Evolutionary conservation across 2,113 vertebrate genomes (phyloP), one percentile per base, ranked within the genome.

Genomic region (Paralichthys olivaceus): DNA sequence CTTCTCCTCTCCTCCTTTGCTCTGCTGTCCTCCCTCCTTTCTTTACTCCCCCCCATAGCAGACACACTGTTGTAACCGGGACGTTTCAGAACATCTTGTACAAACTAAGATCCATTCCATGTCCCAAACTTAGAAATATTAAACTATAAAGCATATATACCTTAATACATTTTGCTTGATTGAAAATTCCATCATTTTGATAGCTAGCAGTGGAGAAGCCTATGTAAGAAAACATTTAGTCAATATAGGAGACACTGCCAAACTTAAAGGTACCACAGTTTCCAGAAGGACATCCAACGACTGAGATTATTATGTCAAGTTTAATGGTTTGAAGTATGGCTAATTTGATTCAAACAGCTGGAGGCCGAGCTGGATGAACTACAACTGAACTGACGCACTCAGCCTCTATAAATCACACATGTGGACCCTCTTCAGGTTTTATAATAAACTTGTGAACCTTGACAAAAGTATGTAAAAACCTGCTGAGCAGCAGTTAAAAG

Each of bases 391-490:
- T 11, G 49, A 77, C 82, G 53, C 75, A 53, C 40, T 1, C 4
- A 62, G 32, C 43, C 19, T 45, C 61, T 72, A 79, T 84, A 87
- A 85, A 90, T 82, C 81, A 58, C 62, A 80, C 80, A 55, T 51
- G 45, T 79, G 72, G 61, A 63, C 34, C 40, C 58, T 71, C 62
- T 79, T 81, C 43, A 66, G 29, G 40, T 77, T 75, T 85, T 82
- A 82, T 60, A 81, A 87, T 82, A 72, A 86, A 82, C 81, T 69
- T 82, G 75, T 86, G 79, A 86, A 80, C 60, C 72, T 69, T 80
- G 72, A 87, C 66, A 72, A 78, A 84, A 59, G 67, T 77, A 79
- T 75, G 75, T 81, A 74, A 69, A 80, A 77, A 13, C 66, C 84
- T 63, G 74, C 77, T 68, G 74, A 84, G 79, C 29, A 55, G 28